A percentile compares a stretch with the other conserved stretches of the same genome.
Evolutionary conservation across 1,140 invertebrate genomes (phyloP).

Genomic region (Eueides isabella): DNA sequence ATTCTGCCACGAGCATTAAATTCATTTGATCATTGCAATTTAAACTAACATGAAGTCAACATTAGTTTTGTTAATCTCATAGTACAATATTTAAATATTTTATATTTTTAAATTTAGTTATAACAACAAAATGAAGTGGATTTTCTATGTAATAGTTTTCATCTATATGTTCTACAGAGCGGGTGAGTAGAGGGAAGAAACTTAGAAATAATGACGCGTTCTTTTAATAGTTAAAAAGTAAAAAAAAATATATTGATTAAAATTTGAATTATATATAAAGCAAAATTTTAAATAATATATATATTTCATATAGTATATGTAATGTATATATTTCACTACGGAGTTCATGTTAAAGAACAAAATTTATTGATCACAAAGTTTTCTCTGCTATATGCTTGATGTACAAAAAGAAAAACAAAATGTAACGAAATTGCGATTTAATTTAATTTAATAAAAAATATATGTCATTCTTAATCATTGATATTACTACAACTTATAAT

Average conservation of each 20-base stretch:
- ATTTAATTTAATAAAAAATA: too few species aligned
- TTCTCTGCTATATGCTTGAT: background rate
- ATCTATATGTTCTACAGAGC: conserved; percentile 62
- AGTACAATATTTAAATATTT: conserved; percentile 27
- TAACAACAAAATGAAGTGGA: conserved; percentile 60
- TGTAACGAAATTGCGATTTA: too few species aligned
- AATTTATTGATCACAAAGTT: background rate
- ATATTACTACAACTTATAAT: background rate
- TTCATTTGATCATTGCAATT: conserved; percentile 46
- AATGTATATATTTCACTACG: too few species aligned
- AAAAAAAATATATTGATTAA: too few species aligned
- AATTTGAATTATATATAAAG: too few species aligned
- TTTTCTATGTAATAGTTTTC: conserved; percentile 62
- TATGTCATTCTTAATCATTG: too few species aligned
- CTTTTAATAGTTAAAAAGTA: background rate
- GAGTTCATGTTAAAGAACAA: too few species aligned
- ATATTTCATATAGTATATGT: too few species aligned
- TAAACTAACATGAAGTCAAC: conserved; percentile 33
- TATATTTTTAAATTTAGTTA: conserved; percentile 21
- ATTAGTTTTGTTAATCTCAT: conserved; percentile 13
- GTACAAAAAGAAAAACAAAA: too few species aligned
- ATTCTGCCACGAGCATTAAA: conserved; percentile 33
- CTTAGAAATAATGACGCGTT: background rate
- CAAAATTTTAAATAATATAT: too few species aligned
- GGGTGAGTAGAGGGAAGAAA: conserved; percentile 40